Base-by-base conservation (phyloP, 2,888 invertebrate species). In the Hoplodrina ambigua region DNA sequence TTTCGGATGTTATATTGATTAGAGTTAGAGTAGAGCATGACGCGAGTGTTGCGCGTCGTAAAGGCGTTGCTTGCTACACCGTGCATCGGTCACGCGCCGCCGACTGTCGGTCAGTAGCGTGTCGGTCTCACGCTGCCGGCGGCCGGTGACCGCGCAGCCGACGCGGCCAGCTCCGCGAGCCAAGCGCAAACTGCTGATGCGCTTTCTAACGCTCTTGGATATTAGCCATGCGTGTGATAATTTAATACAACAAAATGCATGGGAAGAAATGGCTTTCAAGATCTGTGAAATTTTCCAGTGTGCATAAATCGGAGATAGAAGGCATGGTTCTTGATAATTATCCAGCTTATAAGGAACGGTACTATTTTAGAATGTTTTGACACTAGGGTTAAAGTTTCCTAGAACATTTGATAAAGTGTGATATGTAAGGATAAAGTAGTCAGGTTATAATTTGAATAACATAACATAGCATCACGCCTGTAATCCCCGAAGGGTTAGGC, bases 21-120 rank as follows among this genome's bases (percentile, higher is more conserved):
- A 46, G 46, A 46, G 46, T 46, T 17, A 17, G 46, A 46, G 15
- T 46, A 17, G 53, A 66, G 57, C 67, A 71, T 37, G 20, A 54
- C 58, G 44, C 54, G 37, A 25, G 55, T 72, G 56, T 61, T 13
- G 54, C 25, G 50, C 70, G 70, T 72, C 62, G 78, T 88, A 87
- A 89, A 89, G 89, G 81, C 81, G 87, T 85, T 78, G 88, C 83
- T 85, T 80, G 88, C 83, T 88, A 66, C 75, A 71, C 74, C 74
- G 54, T 65, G 91, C 88, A 89, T 85, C 70, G 79, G 92, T 88
- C 89, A 90, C 91, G 92, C 90, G 85, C 89, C 80, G 88, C 70
- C 84, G 91, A 86, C 86, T 91, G 88, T 94, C 94, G 95, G 93
- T 94, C 94, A 93, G 93, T 93, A 92, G 94, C 93, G 93, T 92